Evolutionary conservation across 2,888 invertebrate species (phyloP).

Genomic region (Amblyteles armatorius): DNA sequence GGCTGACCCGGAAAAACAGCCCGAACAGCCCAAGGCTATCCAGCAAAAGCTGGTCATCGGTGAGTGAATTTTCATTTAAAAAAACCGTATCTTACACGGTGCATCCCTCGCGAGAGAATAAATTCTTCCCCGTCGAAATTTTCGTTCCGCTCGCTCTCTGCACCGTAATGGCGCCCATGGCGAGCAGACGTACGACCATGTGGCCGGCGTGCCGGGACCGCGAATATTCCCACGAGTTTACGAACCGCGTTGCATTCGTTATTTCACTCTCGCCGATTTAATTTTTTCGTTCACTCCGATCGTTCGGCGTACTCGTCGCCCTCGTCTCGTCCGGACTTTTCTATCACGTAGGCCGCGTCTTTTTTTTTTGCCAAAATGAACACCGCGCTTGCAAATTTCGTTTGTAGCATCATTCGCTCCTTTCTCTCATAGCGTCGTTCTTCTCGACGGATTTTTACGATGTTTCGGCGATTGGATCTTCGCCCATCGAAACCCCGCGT

Average conservation of each 20-base stretch:
- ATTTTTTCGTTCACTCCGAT: neutral
- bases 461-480: neutral
- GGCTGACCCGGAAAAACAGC: conserved; percentile 97
- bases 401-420: conserved; percentile 6
- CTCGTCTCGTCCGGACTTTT: neutral
- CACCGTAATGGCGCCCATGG: conserved; percentile 79
- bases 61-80: conserved; percentile 78
- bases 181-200: conserved; percentile 75
- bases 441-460: neutral
- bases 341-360: neutral
- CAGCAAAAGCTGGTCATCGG: conserved; percentile 96
- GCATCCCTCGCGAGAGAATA: neutral
- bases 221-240: conserved; percentile 36
- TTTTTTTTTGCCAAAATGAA: conserved; percentile 3
- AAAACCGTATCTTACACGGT: neutral
- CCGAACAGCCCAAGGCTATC: conserved; percentile 90
- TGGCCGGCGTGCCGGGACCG: conserved; percentile 78
- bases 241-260: neutral
- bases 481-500: neutral
- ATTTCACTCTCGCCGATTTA: neutral
- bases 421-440: neutral
- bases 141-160: conserved; percentile 40
- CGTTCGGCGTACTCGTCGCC: neutral
- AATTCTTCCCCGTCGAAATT: neutral
- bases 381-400: conserved; percentile 28